phyloP scores from a whole-genome alignment of 2,888 invertebrate genomes.

The Lamellibrachia satsuma region DNA sequence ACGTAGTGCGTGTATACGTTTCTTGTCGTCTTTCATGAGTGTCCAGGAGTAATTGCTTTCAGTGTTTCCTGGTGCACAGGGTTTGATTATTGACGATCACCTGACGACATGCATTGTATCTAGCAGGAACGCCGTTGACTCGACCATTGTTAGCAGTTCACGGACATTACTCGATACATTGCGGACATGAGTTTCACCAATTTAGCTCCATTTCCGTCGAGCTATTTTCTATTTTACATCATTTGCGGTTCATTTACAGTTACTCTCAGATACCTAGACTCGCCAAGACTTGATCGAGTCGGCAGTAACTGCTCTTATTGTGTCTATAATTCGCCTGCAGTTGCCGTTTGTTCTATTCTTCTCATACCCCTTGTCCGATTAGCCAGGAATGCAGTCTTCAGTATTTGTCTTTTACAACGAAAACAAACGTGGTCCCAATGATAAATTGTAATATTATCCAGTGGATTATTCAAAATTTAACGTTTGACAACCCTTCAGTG shows the following conservation, averaged over 20 bases:
- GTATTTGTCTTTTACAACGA: neutral
- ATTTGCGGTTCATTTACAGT: neutral
- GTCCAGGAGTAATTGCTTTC: neutral
- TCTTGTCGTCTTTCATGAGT: neutral
- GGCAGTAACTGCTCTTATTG: neutral
- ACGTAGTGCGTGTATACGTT: neutral
- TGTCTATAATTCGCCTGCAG: neutral
- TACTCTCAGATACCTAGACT: neutral
- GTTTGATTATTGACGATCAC: neutral
- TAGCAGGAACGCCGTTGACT: neutral
- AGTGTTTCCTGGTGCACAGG: neutral
- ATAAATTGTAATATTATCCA: neutral
- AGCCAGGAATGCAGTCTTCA: neutral
- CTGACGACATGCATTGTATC: neutral
- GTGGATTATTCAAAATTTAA: no score
- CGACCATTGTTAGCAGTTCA: neutral
- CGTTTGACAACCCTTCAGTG: no score
- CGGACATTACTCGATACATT: neutral
- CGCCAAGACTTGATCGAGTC: neutral
- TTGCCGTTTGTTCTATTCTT: neutral
- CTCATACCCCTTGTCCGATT: neutral
- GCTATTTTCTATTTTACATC: neutral
- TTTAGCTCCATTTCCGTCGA: neutral
- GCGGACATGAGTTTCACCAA: neutral
- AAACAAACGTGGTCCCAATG: neutral